Base-by-base conservation (phyloP, 2,797 vertebrate species). In the Pseudochirops corinnae region DNA sequence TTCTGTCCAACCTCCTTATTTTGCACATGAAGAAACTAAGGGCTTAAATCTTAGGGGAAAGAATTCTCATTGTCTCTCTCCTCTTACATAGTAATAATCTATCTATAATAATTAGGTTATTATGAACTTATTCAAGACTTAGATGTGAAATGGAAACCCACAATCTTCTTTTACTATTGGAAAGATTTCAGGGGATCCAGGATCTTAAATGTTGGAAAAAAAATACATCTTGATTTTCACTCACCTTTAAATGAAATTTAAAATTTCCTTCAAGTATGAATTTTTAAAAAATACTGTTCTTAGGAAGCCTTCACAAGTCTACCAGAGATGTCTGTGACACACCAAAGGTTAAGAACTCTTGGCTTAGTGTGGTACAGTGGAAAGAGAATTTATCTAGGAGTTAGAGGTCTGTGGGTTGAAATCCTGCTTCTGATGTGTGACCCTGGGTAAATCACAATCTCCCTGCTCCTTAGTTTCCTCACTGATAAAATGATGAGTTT, bases 1-100 rank as follows among this genome's bases (percentile, higher is more conserved):
- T 33, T 53, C 93, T 52, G 74, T 74, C 14, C 90, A 50, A n/a
- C 6, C 0, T 46, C 87, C 92, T 93, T 62, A 91, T 67, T 93
- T 58, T 90, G 67, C 92, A 92, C 60, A 87, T 31, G 33, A 95
- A 28, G 31, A 94, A 94, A 55, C 7, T 90, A 56, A 31, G 3
- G 46, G 26, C 46, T 87, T 94, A 95, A 94, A 21, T 74, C 31
- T 96, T 53, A 33, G 26, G 21, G 90, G 39, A n/a, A 94, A 96
- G 39, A 46, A 21, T 82, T 24, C 74, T 82, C n/a, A 24, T 82
- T 39, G 18, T 82, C 67, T 74, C 18, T 74, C 67, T 9, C 67
- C n/a, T 28, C 74, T 46, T 26, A 50, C 6, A 50, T 11, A 87
- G 39, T 5, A 50, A 87, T 87, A 26, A 87, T 21, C 12, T 18